Evolutionary conservation across 2,888 invertebrate species (phyloP), one percentile per base, ranked within the genome.

Genomic region (Dicycla oo): DNA sequence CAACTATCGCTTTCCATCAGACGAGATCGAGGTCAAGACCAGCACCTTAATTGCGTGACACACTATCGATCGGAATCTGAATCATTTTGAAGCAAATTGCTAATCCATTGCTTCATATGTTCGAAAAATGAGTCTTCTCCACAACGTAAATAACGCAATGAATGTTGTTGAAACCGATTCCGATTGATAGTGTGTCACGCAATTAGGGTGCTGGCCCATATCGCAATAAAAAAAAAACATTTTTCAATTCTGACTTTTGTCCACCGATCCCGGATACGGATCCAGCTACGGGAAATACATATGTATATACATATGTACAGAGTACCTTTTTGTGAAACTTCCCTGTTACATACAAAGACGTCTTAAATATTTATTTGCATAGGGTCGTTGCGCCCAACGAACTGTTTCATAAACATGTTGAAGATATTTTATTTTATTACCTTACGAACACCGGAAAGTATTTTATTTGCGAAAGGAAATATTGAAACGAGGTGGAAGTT

Each of bases 401-500:
- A 47, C 23, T 34, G 45, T 57, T 49, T 57, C 15, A 47, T 73
- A 62, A 58, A 75, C 63, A 80, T 5, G 6, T 47, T 40, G 34
- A 63, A 58, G 15, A 61, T 69, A 56, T 81, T 77, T 69, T 56
- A 64, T 69, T 77, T 69, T 56, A 64, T 69, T 77, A 56, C 68
- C 6, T 40, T 34, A 34, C 38, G 51, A 74, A 51, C 18, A 75
- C 67, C 54, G 78, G 64, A 77, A 64, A 43, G 30, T 77, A 57
- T 78, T 62, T 82, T 61, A 57, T 69, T 61, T 77, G 34, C 45
- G 49, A 64, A 77, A 78, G 56, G 69, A 76, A 78, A 81, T 63
- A 69, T 76, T 76, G 54, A 81, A 76, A 63, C 53, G 53, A 68
- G 30, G 13, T 76, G 47, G 58, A 74, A 62, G 34, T 77, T 61